phyloP scores from a whole-genome alignment of 2,113 vertebrate species.

The Phrynosoma blainvillii region DNA sequence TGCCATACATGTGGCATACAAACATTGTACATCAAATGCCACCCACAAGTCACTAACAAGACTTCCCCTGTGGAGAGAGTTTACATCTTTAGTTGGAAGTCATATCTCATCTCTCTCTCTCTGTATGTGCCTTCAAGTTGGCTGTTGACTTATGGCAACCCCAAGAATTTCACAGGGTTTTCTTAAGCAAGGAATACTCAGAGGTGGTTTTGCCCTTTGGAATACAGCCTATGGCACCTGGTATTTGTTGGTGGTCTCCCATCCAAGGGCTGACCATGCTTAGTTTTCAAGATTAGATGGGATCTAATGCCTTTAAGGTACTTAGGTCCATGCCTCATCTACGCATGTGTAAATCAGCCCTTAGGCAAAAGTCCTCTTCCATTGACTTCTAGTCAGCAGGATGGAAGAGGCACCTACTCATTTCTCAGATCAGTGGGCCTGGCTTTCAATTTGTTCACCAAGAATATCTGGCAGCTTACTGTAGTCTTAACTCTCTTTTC shows the following conservation, averaged over 20 bases:
- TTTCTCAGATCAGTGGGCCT: background rate
- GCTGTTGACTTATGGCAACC: too few species aligned
- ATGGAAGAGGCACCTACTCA: background rate
- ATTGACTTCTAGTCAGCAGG: background rate
- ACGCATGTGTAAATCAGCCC: background rate
- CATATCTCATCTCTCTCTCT: too few species aligned
- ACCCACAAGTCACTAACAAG: background rate
- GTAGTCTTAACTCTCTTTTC: background rate
- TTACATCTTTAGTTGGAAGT: background rate
- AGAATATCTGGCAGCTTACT: background rate
- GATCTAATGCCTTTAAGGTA: too few species aligned
- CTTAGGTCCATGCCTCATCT: background rate
- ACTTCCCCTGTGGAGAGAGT: background rate
- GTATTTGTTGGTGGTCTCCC: too few species aligned
- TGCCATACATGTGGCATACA: background rate
- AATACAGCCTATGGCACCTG: too few species aligned
- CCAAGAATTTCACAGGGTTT: too few species aligned
- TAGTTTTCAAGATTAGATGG: too few species aligned
- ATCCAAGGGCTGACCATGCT: too few species aligned
- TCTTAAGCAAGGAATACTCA: too few species aligned
- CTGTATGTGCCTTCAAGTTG: too few species aligned
- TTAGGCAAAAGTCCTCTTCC: background rate
- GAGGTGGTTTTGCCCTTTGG: too few species aligned
- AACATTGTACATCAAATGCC: background rate
- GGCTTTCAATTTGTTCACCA: background rate